These are phyloP conservation scores for Tinea pellionella DNA, from an alignment of 2,888 invertebrate species.

Conservation along the genomic window DNA sequence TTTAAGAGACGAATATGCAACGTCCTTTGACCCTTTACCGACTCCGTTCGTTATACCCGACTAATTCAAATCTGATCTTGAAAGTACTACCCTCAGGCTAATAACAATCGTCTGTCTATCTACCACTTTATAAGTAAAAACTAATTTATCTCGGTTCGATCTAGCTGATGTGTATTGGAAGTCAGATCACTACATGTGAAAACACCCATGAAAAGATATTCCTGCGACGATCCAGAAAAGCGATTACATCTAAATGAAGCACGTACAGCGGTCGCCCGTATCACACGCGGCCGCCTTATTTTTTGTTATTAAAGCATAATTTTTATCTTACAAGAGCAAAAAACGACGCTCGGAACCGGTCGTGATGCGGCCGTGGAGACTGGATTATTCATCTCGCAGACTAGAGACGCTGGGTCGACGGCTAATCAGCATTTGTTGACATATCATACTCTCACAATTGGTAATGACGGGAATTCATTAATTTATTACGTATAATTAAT, in stretches of 20 bases:
- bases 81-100: too few species aligned
- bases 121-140: too few species aligned
- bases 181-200: not conserved
- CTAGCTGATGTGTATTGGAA: not conserved
- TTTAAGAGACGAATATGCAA: too few species aligned
- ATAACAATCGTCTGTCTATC: not conserved
- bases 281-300: conserved; percentile 15
- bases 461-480: not conserved
- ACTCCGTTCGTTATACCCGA: too few species aligned
- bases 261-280: conserved; percentile 17
- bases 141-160: not conserved
- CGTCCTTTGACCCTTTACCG: too few species aligned
- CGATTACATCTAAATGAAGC: conserved; percentile 23
- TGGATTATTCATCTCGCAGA: conserved; percentile 10
- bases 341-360: conserved; percentile 10
- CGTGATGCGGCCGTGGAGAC: conserved; percentile 5
- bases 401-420: conserved; percentile 5
- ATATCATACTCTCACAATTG: not conserved
- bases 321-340: conserved; percentile 14
- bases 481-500: too few species aligned
- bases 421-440: not conserved
- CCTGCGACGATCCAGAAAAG: conserved; percentile 15
- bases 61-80: too few species aligned
- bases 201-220: conserved; percentile 1
- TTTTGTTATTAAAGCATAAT: conserved; percentile 15